phyloP scores from a whole-genome alignment of 2,888 invertebrate species.

The Cyrtodaria siliqua region DNA sequence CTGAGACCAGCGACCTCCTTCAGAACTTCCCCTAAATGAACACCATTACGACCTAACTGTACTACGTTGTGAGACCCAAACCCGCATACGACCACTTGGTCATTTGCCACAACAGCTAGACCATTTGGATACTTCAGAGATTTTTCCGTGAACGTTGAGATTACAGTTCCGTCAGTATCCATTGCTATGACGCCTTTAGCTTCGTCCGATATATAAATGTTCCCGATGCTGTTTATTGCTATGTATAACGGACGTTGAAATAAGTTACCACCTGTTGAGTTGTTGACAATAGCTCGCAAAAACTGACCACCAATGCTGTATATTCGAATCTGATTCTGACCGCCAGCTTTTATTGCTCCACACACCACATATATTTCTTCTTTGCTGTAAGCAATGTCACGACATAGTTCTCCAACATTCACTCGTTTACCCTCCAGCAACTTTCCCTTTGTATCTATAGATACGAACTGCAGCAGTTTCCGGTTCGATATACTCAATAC shows the following conservation, averaged over 20 bases:
- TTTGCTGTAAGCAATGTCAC: slow-evolving; percentile 44
- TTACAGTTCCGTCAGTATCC: slow-evolving; percentile 35
- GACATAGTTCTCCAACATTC: slow-evolving; percentile 41
- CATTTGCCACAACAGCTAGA: slow-evolving; percentile 37
- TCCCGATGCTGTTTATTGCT: slow-evolving; percentile 26
- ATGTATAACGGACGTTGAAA: no score
- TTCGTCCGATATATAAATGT: slow-evolving; percentile 44
- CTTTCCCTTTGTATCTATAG: slow-evolving; percentile 36
- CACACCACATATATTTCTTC: slow-evolving; percentile 45
- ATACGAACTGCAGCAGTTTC: slow-evolving; percentile 31
- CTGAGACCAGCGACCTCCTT: slow-evolving; percentile 36
- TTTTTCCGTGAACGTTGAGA: slow-evolving; percentile 27
- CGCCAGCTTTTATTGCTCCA: slow-evolving; percentile 37
- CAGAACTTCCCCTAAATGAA: slow-evolving; percentile 27
- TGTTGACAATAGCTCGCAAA: slow-evolving; percentile 42
- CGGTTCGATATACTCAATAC: slow-evolving; percentile 43
- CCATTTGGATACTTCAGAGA: slow-evolving; percentile 44
- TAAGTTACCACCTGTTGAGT: background rate
- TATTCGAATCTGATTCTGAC: slow-evolving; percentile 40
- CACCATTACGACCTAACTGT: slow-evolving; percentile 33
- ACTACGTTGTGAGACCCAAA: slow-evolving; percentile 35
- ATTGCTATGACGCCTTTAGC: slow-evolving; percentile 37
- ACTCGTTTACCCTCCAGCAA: slow-evolving; percentile 21
- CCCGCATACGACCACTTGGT: slow-evolving; percentile 45
- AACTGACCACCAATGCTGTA: slow-evolving; percentile 41